Evolutionary conservation across 2,888 invertebrate species (phyloP).

Genomic region (Mechanitis messenoides): DNA sequence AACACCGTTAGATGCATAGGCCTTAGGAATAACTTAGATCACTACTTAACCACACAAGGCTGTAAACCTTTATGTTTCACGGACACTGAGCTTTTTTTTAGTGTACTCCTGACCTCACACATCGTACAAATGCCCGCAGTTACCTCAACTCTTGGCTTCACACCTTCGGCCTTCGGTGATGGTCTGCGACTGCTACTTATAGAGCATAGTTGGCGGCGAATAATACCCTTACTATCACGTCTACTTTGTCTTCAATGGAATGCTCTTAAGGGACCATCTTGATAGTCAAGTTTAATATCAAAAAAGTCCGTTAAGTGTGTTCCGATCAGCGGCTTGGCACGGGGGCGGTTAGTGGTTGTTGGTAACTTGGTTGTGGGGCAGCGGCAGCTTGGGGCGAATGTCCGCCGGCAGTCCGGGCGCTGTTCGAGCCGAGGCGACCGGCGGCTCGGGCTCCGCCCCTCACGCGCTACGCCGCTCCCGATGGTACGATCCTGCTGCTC

Average conservation of each 20-base stretch:
- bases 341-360: conserved; percentile 59
- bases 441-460: conserved; percentile 69
- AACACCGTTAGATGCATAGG: conserved; percentile 75
- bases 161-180: conserved; percentile 70
- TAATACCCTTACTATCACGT: conserved; percentile 53
- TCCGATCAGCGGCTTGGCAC: conserved; percentile 56
- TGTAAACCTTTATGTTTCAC: conserved; percentile 73
- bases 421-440: conserved; percentile 69
- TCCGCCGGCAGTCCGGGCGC: conserved; percentile 74
- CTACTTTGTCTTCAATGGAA: conserved; percentile 48
- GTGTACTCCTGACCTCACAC: conserved; percentile 75
- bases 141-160: conserved; percentile 76
- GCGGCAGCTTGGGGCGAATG: conserved; percentile 70
- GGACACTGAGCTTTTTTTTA: conserved; percentile 75
- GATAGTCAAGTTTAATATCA: conserved; percentile 1
- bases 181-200: conserved; percentile 52
- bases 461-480: conserved; percentile 78
- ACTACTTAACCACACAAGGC: conserved; percentile 74
- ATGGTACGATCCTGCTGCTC: conserved; percentile 79
- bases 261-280: conserved; percentile 57
- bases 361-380: conserved; percentile 74
- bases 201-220: conserved; percentile 58
- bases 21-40: conserved; percentile 74
- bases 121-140: conserved; percentile 76
- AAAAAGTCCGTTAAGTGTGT: conserved; percentile 57